Percentiles rank a stretch among this genome's conserved stretches.
Conservation (phyloP, 1,140 invertebrate genomes). For the Lucilia sericata region DNA sequence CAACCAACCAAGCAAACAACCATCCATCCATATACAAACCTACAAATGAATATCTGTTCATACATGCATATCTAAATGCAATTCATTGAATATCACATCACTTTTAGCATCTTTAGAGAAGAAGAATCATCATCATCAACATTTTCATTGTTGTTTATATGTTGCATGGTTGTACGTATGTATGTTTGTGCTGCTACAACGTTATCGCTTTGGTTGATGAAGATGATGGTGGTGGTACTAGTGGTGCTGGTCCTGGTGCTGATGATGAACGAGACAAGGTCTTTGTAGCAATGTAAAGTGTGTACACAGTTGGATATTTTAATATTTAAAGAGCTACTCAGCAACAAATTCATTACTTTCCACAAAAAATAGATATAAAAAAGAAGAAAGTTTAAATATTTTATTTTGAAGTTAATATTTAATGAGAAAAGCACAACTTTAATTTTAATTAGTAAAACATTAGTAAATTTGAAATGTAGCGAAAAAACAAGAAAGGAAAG, state of each 20-base stretch:
- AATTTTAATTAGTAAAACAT: no score
- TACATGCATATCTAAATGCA: constrained; percentile 16
- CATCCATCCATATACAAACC: not conserved
- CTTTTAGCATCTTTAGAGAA: not conserved
- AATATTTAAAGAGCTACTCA: not conserved
- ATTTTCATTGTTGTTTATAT: not conserved
- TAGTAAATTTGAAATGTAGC: no score
- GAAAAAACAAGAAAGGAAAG: no score
- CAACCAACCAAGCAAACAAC: no score
- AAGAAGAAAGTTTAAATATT: no score
- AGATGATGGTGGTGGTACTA: not conserved
- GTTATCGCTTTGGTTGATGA: not conserved
- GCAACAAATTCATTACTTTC: no score
- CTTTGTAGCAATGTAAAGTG: not conserved
- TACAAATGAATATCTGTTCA: not conserved
- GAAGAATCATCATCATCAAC: not conserved
- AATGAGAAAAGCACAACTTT: no score
- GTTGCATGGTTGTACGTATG: not conserved
- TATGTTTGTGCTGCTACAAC: no score
- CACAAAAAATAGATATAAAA: no score
- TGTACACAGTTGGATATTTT: constrained; percentile 24
- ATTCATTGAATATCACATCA: constrained; percentile 22
- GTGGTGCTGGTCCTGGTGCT: not conserved
- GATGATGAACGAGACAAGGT: constrained; percentile 28
- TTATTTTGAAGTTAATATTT: no score